These are phyloP conservation scores for Pseudomyrmex concolor DNA, from an alignment of 1,140 invertebrate species.

Conservation along the genomic window DNA sequence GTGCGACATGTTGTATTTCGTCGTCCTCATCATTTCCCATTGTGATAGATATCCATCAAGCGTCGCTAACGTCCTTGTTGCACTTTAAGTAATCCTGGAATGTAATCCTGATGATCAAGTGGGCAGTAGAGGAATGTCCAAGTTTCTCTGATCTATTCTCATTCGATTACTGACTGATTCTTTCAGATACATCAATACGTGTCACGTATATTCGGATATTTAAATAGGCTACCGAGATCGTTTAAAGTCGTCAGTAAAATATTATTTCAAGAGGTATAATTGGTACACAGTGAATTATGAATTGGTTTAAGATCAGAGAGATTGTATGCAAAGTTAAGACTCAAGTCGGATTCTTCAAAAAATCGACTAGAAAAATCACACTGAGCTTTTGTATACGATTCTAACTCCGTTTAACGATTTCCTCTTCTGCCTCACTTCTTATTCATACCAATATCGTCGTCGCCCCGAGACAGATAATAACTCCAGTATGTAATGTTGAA, in stretches of 20 bases:
- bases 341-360: neutral
- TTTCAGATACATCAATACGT: too few species aligned
- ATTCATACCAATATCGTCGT: conserved; percentile 81
- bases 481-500: conserved; percentile 98
- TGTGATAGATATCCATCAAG: conserved; percentile 34
- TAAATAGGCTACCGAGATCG: too few species aligned
- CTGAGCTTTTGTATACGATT: neutral
- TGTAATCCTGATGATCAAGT: conserved; percentile 34
- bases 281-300: neutral
- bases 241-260: too few species aligned
- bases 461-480: conserved; percentile 93
- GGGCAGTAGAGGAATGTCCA: conserved; percentile 34
- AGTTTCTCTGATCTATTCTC: conserved; percentile 22
- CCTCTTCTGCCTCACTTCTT: conserved; percentile 62
- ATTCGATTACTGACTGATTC: neutral
- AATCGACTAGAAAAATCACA: conserved; percentile 2
- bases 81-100: conserved; percentile 45
- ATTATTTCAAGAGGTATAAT: too few species aligned
- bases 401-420: conserved; percentile 12
- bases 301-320: neutral
- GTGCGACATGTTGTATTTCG: conserved; percentile 26
- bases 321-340: neutral
- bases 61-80: conserved; percentile 54
- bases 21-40: conserved; percentile 13
- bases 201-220: too few species aligned